These are phyloP conservation scores for Leptopilina drosophilae DNA, from an alignment of 2,888 invertebrate genomes.

Conservation along the genomic window DNA sequence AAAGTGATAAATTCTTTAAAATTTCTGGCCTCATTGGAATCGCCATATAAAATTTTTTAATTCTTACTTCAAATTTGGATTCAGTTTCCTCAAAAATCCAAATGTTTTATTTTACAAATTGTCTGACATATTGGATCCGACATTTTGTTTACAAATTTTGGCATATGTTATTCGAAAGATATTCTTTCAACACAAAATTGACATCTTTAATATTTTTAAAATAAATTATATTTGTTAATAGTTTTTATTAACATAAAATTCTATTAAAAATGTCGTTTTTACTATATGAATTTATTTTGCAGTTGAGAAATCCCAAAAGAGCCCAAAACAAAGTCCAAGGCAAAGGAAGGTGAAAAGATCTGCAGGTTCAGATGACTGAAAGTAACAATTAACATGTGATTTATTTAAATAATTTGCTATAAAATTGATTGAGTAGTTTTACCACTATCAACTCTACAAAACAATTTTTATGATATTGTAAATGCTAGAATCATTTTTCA, in stretches of 20 bases:
- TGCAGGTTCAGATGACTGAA: constrained; percentile 84
- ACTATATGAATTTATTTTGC: constrained; percentile 54
- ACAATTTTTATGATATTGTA: constrained; percentile 2
- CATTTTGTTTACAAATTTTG: too few species aligned
- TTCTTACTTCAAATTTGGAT: too few species aligned
- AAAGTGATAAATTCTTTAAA: too few species aligned
- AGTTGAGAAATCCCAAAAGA: constrained; percentile 84
- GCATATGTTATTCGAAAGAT: too few species aligned
- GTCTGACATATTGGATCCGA: too few species aligned
- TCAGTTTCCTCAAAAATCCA: too few species aligned
- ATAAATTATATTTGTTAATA: too few species aligned
- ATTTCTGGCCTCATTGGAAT: too few species aligned
- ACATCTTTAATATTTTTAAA: too few species aligned
- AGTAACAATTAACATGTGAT: constrained; percentile 48
- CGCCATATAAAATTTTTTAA: too few species aligned
- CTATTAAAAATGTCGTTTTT: not conserved
- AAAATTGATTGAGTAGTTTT: not conserved
- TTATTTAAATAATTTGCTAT: constrained; percentile 24
- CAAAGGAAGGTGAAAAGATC: constrained; percentile 87
- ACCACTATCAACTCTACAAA: not conserved
- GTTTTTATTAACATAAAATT: not conserved
- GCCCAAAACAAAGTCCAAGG: constrained; percentile 85
- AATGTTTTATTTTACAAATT: too few species aligned
- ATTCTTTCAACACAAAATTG: too few species aligned
- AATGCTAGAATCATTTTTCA: not conserved